Base-by-base conservation (phyloP, 2,113 vertebrate genomes). In the Nycticryphes semicollaris region DNA sequence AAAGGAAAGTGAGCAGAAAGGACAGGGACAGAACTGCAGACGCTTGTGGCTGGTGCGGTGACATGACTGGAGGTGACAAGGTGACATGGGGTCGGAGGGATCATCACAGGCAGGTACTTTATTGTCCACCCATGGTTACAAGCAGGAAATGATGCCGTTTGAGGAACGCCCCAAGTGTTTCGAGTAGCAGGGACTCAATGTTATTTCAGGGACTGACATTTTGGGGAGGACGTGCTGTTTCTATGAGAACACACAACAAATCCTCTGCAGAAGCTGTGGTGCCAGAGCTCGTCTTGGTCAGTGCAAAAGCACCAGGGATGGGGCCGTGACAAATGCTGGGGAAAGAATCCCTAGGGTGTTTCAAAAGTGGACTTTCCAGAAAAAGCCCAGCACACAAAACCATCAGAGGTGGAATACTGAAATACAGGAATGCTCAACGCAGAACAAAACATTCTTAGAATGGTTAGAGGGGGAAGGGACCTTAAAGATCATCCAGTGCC, bases 361-460 rank as follows among this genome's bases (percentile, higher is more conserved):
- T 25, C 16, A 1, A 3, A 22, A 39, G n/a, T 5, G 1, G 0
- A 6, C 6, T 69, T 90, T 23, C 25, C 15, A 21, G 27, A 15
- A 63, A 54, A 59, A 35, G 45, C 45, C 19, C 39, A 7, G 5
- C 43, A 4, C 2, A 7, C 1, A 1, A 6, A 31, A 60, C 50
- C 12, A 19, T 0, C 14, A 17, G 3, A 3, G 28, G 5, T 10
- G 1, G 8, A 23, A 57, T 2, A 14, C 8, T 3, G 45, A 2
- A 0, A 59, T 59, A n/a, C 3, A 0, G 0, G 48, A 54, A 37
- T 31, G 24, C 45, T 37, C 3, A 14, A n/a, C 25, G 2, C 1
- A 3, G 62, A 54, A 24, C 25, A 47, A 77, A 84, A 19, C 1
- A 3, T 19, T 53, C n/a, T 19, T 47, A 19, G 45, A 47, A 19